These are phyloP conservation scores for Herminia tarsipennalis DNA, from an alignment of 2,888 invertebrate species.

Conservation along the genomic window DNA sequence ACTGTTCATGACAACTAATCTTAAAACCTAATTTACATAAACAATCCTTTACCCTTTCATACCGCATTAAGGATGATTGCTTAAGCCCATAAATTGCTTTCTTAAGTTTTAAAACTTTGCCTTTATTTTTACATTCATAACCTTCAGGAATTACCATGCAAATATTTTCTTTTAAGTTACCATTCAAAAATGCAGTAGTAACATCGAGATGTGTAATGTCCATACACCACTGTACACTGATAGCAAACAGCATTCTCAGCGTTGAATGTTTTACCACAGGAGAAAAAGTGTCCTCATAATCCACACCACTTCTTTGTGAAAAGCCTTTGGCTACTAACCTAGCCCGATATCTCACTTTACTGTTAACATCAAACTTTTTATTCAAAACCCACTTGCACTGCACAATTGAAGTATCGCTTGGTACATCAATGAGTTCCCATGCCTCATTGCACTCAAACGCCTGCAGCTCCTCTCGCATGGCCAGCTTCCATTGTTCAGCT, in stretches of 20 bases:
- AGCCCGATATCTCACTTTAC: constrained; percentile 13
- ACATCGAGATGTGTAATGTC: constrained; percentile 29
- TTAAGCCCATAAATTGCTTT: constrained; percentile 31
- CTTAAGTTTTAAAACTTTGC: constrained; percentile 29
- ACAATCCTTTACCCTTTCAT: constrained; percentile 2
- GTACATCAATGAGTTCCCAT: not conserved
- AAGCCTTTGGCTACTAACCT: constrained; percentile 7
- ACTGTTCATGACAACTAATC: not conserved
- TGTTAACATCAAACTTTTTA: constrained; percentile 18
- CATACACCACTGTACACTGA: constrained; percentile 19
- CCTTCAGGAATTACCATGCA: constrained; percentile 17
- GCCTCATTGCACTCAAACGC: constrained; percentile 7
- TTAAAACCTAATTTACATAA: not conserved
- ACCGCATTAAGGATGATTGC: constrained; percentile 26
- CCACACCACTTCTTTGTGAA: not conserved
- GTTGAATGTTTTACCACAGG: constrained; percentile 31
- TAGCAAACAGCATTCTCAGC: constrained; percentile 12
- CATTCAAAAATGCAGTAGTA: constrained; percentile 11
- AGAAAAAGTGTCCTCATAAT: constrained; percentile 24
- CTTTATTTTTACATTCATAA: not conserved
- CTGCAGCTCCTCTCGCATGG: constrained; percentile 17
- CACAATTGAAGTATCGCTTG: not conserved
- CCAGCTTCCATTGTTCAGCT: not conserved
- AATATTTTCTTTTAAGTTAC: constrained; percentile 4
- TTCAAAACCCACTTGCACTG: constrained; percentile 14